phyloP scores from a whole-genome alignment of 2,113 vertebrate species.

The Scytalopus superciliaris region DNA sequence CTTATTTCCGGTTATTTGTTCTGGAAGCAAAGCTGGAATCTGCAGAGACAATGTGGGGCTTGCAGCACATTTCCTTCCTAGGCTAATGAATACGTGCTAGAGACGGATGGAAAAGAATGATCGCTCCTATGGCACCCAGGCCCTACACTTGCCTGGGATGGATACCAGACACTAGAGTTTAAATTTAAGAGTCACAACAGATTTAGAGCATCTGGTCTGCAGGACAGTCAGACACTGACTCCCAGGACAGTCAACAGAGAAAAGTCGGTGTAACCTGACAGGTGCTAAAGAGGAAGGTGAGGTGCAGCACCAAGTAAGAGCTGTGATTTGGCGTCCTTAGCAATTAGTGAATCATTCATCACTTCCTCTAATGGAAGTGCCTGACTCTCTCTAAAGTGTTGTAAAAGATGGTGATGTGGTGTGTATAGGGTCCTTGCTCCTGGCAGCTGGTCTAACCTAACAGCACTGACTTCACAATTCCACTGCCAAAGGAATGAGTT shows the following conservation, averaged over 20 bases:
- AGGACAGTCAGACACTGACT: neutral
- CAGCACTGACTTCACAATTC: neutral
- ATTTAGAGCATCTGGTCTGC: neutral
- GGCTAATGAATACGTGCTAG: neutral
- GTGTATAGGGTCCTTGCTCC: neutral
- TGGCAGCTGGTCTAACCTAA: neutral
- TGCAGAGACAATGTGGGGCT: neutral
- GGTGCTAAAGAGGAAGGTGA: neutral
- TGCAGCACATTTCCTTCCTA: neutral
- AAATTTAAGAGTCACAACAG: neutral
- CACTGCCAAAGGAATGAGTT: neutral
- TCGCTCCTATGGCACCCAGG: neutral
- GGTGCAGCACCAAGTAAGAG: neutral
- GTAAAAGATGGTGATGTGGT: neutral
- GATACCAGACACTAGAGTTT: neutral
- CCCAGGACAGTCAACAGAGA: neutral
- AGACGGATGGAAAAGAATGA: neutral
- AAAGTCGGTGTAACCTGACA: neutral
- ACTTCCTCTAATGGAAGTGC: neutral
- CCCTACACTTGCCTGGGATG: neutral
- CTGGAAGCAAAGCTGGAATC: neutral
- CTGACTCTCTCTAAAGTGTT: neutral
- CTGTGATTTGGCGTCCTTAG: neutral
- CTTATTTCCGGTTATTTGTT: neutral
- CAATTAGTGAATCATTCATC: neutral